Conservation (phyloP, 2,113 vertebrate genomes). For the Gopherus evgoodei region DNA sequence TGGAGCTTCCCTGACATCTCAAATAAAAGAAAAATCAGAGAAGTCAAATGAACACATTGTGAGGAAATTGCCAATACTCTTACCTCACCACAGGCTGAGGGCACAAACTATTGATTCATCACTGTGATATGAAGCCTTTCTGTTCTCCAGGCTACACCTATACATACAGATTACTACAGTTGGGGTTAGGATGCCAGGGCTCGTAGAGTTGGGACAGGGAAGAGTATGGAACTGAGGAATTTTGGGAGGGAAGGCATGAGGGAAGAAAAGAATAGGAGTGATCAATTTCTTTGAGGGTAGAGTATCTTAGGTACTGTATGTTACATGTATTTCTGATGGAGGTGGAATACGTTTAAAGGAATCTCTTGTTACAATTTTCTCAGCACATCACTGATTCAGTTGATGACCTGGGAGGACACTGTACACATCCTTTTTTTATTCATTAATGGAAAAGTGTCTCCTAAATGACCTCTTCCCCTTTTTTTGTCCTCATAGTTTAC, state of each 20-base stretch:
- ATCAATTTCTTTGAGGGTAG: neutral
- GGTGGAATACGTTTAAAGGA: neutral
- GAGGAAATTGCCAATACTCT: neutral
- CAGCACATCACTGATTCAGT: neutral
- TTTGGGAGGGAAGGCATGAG: neutral
- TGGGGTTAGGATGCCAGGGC: neutral
- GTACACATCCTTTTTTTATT: neutral
- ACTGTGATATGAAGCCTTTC: neutral
- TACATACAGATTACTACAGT: neutral
- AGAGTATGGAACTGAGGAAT: neutral
- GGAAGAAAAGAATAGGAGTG: neutral
- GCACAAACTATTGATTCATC: neutral
- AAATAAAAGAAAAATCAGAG: neutral
- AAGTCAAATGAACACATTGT: neutral
- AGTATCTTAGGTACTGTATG: neutral
- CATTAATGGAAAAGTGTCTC: neutral
- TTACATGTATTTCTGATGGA: neutral
- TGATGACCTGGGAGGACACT: neutral
- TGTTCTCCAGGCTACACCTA: neutral
- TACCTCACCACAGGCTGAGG: neutral
- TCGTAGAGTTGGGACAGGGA: neutral
- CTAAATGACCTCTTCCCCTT: neutral
- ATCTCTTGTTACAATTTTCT: neutral
- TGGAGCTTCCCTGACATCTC: neutral
- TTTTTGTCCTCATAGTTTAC: neutral